Evolutionary conservation across 2,797 vertebrate species (phyloP), one percentile per base, ranked within the genome.

Genomic region (Loriculus beryllinus): DNA sequence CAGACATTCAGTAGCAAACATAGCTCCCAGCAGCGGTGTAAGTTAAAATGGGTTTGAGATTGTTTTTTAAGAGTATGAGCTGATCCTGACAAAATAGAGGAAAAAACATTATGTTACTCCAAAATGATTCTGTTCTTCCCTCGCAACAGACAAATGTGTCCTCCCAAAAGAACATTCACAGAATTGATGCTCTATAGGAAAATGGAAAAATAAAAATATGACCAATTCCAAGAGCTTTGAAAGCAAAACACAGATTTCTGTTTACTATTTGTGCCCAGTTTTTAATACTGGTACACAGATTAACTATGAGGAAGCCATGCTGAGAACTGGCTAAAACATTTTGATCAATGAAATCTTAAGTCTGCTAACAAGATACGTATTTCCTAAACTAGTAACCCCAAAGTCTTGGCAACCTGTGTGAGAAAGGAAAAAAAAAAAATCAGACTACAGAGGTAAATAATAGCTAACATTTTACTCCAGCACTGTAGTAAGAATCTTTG

Each of bases 391-490:
- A 93, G 21, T 54, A 65, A 72, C 62, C n/a, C 47, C 12, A 5
- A 92, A 88, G 67, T 72, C 47, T 40, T 11, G 29, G 26, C 14
- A 91, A 74, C 5, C 22, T 42, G 4, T 16, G 20, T 48, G 56
- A 89, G 59, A 35, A n/a, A n/a, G 14, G 72, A 78, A 54, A 54
- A 77, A 37, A 69, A 40, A 20, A 54, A 77, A 29, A 72, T 51
- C 21, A 72, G 28, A 92, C 3, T 17, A 90, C 12, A 94, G 67
- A 94, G 28, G 29, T 72, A 89, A 82, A 40, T 48, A 87, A 90
- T 91, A 88, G 80, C 72, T 93, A 88, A 94, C 63, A 54, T 69
- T 92, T 92, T 88, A 92, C 65, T 92, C 90, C 71, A 78, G 75
- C 26, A 29, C 29, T 47, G 37, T 45, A 68, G 63, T 40, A 45